phyloP scores from a whole-genome alignment of 2,797 vertebrate species.

The Notolepis coatsorum region DNA sequence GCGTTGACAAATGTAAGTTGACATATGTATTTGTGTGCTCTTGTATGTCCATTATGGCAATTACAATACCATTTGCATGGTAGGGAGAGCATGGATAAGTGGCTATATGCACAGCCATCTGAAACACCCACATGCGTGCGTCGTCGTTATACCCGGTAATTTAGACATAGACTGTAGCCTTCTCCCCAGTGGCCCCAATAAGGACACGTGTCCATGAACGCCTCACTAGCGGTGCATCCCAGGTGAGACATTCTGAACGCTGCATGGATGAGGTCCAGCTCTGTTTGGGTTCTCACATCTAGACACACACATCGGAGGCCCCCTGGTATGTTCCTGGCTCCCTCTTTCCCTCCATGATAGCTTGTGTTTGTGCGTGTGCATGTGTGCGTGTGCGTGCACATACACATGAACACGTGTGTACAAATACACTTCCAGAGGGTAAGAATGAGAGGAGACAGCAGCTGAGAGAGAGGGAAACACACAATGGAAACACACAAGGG shows the following conservation, averaged over 20 bases:
- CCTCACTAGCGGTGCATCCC: not conserved
- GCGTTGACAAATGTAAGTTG: slow-evolving; percentile 21
- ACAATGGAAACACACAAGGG: not conserved
- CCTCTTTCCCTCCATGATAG: slow-evolving; percentile 20
- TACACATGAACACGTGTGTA: not conserved
- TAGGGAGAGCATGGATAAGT: slow-evolving; percentile 40
- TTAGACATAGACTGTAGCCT: slow-evolving; percentile 7
- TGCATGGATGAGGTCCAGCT: slow-evolving; percentile 21
- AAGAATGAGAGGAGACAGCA: too few species aligned
- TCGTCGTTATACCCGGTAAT: slow-evolving; percentile 27
- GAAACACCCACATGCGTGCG: slow-evolving; percentile 47
- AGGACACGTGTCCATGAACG: slow-evolving; percentile 15
- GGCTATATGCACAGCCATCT: slow-evolving; percentile 29
- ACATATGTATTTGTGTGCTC: slow-evolving; percentile 35
- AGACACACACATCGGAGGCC: slow-evolving; percentile 27
- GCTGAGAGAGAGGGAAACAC: not conserved
- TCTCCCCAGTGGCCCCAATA: not conserved
- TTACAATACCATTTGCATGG: slow-evolving; percentile 43
- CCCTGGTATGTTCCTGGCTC: not conserved
- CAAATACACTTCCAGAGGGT: not conserved
- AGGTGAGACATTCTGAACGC: slow-evolving; percentile 6
- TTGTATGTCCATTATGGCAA: slow-evolving; percentile 39
- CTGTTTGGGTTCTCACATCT: slow-evolving; percentile 16
- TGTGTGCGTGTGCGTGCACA: not conserved
- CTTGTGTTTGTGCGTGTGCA: not conserved